phyloP scores from a whole-genome alignment of 2,113 vertebrate genomes.

The Mandrillus leucophaeus region DNA sequence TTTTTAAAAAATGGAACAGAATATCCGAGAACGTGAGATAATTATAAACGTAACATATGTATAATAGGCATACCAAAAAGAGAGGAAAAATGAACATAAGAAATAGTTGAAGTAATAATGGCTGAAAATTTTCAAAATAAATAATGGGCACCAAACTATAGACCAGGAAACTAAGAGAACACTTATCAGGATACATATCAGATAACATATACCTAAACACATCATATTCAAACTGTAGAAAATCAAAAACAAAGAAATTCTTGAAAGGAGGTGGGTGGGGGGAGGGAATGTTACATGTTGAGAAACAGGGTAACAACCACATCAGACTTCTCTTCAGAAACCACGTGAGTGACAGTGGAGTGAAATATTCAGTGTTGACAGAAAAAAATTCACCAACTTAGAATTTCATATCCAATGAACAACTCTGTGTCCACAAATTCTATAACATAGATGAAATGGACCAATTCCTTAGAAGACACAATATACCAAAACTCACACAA shows the following conservation, averaged over 20 bases:
- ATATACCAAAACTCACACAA: not conserved
- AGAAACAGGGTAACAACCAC: not conserved
- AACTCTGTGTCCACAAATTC: not conserved
- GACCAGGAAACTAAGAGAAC: not conserved
- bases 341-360: not conserved
- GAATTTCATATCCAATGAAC: not conserved
- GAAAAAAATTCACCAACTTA: not conserved
- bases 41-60: not conserved
- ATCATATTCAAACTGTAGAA: not conserved
- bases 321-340: not conserved
- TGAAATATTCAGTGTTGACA: not conserved
- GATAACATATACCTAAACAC: not conserved
- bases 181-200: not conserved
- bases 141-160: not conserved
- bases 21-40: not conserved
- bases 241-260: not conserved
- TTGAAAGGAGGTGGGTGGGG: not conserved
- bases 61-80: not conserved
- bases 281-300: not conserved
- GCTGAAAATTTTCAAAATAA: not conserved
- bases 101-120: not conserved
- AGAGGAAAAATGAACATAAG: not conserved
- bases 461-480: not conserved
- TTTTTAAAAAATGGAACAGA: not conserved
- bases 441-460: not conserved